Base-by-base conservation (phyloP, 2,113 vertebrate species). In the Nothocercus nigrocapillus region DNA sequence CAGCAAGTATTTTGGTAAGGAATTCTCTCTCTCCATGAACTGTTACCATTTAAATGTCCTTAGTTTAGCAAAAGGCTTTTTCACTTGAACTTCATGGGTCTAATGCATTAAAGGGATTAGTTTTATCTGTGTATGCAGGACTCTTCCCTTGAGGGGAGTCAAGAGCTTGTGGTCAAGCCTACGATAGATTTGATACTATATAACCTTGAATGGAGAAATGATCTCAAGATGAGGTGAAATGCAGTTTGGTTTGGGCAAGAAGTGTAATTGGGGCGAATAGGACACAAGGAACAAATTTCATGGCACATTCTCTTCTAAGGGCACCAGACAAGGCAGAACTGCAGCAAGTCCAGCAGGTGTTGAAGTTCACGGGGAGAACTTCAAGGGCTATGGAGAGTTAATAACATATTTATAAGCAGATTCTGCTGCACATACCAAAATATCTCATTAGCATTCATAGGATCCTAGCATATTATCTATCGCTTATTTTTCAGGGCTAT, bases 71-170 rank as follows among this genome's bases (percentile, higher is more conserved):
- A 82, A 77, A 78, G 90, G 44, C 34, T 83, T 91, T 45, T 89
- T 86, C 88, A 34, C 45, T 62, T 91, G 89, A 95, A 91, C 80
- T 90, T 95, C 87, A 90, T 78, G 93, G 87, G 17, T 82, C 79
- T 94, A 85, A 90, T 36, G 61, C 70, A 89, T 32, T 94, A 96
- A 96, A 82, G 45, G 67, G 93, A 95, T 95, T 97, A 93, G 11
- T 53, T 97, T 87, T 86, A 96, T 96, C 88, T 90, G 2, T 78
- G 86, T 88, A 78, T 85, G 83, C 94, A 93, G 91, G 74, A 82
- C 68, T 89, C 72, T 72, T 94, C 88, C 87, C 81, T 38, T 62
- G 90, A 93, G 87, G 90, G 61, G 72, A 94, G 47, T 75, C 61
- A 67, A 85, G 85, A 90, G 72, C 63, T 75, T 18, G 2, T 47